Conservation (phyloP, 2,113 vertebrate genomes). For the Phoxinus phoxinus region DNA sequence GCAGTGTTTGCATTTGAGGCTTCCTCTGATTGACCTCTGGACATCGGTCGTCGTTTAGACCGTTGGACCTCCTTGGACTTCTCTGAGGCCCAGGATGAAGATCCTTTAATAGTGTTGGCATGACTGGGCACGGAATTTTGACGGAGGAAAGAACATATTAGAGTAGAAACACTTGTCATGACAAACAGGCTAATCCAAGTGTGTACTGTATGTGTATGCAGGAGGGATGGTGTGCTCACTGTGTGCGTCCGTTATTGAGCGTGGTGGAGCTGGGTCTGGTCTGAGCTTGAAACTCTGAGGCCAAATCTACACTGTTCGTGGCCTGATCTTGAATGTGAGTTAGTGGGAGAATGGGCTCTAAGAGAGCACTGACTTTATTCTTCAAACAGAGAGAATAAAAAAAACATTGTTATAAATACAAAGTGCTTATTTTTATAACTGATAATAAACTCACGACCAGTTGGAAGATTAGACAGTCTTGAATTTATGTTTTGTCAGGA, state of each 20-base stretch:
- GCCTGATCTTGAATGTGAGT: slow-evolving; percentile 80
- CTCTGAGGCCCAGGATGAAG: slow-evolving; percentile 85
- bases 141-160: slow-evolving; percentile 11
- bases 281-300: slow-evolving; percentile 79
- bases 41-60: slow-evolving; percentile 76
- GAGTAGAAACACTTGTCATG: not conserved
- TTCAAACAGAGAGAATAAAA: slow-evolving; percentile 51
- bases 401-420: not conserved
- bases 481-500: not conserved
- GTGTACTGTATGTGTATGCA: slow-evolving; percentile 12
- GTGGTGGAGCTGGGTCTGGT: slow-evolving; percentile 82
- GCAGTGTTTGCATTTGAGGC: slow-evolving; percentile 66
- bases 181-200: not conserved
- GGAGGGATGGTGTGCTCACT: slow-evolving; percentile 76
- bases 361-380: slow-evolving; percentile 75
- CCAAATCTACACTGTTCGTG: slow-evolving; percentile 76
- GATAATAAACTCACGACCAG: not conserved
- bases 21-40: slow-evolving; percentile 85
- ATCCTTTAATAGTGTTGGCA: slow-evolving; percentile 80
- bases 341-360: slow-evolving; percentile 78
- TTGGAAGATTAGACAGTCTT: not conserved
- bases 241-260: slow-evolving; percentile 86
- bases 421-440: too few relatives aligned
- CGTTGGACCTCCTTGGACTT: slow-evolving; percentile 78
- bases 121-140: slow-evolving; percentile 68